A percentile compares a stretch with the other conserved stretches of the same genome.
phyloP scores from a whole-genome alignment of 2,888 invertebrate genomes.

The Nebria brevicollis region DNA sequence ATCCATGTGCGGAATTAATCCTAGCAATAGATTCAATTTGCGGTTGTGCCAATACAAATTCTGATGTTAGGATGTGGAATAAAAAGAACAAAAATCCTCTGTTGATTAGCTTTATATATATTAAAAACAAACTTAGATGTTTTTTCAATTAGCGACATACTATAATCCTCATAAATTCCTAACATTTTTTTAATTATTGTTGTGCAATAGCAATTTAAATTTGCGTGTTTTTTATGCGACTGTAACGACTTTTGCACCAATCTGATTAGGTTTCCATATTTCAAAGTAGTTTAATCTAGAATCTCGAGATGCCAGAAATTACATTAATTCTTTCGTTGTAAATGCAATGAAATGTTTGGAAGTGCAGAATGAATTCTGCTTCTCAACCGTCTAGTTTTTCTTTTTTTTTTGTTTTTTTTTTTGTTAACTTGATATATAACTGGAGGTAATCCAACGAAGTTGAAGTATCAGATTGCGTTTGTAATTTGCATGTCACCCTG shows the following conservation, averaged over 20 bases:
- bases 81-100: neutral
- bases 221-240: no score
- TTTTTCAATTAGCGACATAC: no score
- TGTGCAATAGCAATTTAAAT: no score
- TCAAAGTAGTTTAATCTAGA: no score
- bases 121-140: no score
- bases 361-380: neutral
- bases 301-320: no score
- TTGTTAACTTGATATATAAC: constrained; percentile 15
- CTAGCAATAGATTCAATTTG: neutral
- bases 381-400: neutral
- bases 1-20: neutral
- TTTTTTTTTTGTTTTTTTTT: constrained; percentile 6
- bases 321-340: neutral
- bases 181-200: no score
- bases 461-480: constrained; percentile 32
- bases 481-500: constrained; percentile 41
- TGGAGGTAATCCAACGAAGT: constrained; percentile 21
- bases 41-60: neutral
- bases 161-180: no score
- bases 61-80: neutral
- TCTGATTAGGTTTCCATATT: no score
- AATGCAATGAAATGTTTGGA: neutral
- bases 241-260: no score
- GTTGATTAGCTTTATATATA: neutral